Base-by-base conservation (phyloP, 2,113 vertebrate genomes). In the Leptobrachium ailaonicum region DNA sequence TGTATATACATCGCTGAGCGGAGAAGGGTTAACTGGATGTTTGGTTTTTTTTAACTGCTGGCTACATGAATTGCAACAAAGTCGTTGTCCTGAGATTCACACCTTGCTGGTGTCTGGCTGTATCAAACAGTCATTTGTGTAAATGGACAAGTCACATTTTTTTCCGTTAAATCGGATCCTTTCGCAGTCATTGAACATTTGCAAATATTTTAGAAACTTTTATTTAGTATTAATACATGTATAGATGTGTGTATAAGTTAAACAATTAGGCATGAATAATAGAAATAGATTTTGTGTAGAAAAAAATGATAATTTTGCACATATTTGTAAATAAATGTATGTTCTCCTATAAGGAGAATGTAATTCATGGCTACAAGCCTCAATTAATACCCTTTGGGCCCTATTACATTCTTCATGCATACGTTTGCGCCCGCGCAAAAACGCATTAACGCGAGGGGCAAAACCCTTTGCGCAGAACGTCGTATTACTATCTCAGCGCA, bases 311-410 rank as follows among this genome's bases (percentile, higher is more conserved):
- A 32, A 32, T 42, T 11, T 56, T 14, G 63, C 54, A 44, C 6
- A 75, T 45, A 20, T 67, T 41, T 68, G 14, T 20, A 58, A 66
- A 73, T 67, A 74, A 40, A 45, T 2, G 2, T 41, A 60, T n/a
- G 54, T 73, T 80, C 79, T 81, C 79, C 79, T 81, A 81, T 81
- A 75, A 81, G 79, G 72, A 81, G 71, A 80, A 20, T 70, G 67
- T 47, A 68, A 42, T 54, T 72, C 14, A 45, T 20, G 43, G 45
- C 68, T 50, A 47, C 5, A 45, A 80, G 71, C 54, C 63, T 32
- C 20, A 32, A 32, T 32, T 32, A 32, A 32, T 32, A 32, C 20
- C 20, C 20, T 32, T 32, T 32, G 20, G 20, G 20, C 20, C 20
- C 20, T 32, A 32, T 32, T 32, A 32, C 20, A 32, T 32, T 32